Base-by-base conservation (phyloP, 2,888 invertebrate genomes). In the Drosophila vallismaia region DNA sequence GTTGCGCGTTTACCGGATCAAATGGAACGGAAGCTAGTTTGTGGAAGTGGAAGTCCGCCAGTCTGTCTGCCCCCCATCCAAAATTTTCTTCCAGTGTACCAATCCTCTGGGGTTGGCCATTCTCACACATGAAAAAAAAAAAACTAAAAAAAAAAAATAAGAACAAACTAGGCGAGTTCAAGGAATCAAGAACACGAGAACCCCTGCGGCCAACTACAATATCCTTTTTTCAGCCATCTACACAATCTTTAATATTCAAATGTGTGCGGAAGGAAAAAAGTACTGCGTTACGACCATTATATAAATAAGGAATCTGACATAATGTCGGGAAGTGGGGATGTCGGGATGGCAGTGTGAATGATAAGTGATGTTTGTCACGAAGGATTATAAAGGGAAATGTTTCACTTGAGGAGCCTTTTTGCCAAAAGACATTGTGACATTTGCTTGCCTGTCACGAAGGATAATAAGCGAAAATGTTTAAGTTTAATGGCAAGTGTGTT, bases 191-290 rank as follows among this genome's bases (percentile, higher is more conserved):
- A 19, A 45, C 40, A n/a, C n/a, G 53, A 55, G 58, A 59, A 59
- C 69, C 70, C 70, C 70, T 31, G 54, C 46, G 54, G 66, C 54
- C 62, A 71, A 55, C 62, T 53, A 45, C 59, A 59, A 59, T 52
- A 56, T 67, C 67, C 60, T 54, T 36, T 54, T 45, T 45, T 36
- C 36, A 40, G 8, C 12, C 52, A 51, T 53, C 51, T 48, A 58
- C 68, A 66, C 72, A 75, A 83, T 86, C 84, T 71, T 75, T 77
- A 83, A 86, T 81, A 83, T 83, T 86, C 84, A 83, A 86, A 83
- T 86, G 75, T 38, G 51, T 54, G 40, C 24, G 59, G 24, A 46
- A 49, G 59, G 50, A 53, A 51, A 57, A 38, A 52, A 59, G 51
- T 51, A 54, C 67, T 67, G 50, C 67, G 57, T 50, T 51, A 56